phyloP scores from a whole-genome alignment of 2,888 invertebrate species.

The Nymphalis polychloros region DNA sequence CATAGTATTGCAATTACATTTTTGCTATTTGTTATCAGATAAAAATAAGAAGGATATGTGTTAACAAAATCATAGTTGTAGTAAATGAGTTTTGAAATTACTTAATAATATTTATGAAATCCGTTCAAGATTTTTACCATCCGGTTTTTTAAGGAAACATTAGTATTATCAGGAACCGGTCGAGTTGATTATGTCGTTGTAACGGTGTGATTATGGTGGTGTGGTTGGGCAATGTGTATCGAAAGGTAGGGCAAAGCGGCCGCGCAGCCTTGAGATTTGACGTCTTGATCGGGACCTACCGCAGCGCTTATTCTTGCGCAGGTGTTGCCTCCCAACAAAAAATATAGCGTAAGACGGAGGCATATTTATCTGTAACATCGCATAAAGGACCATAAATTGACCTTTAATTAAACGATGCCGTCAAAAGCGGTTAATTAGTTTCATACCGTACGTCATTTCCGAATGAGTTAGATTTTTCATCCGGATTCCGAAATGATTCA shows the following conservation, averaged over 20 bases:
- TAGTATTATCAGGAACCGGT: constrained; percentile 37
- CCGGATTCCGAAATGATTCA: neutral
- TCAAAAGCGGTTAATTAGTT: constrained; percentile 34
- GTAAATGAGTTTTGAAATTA: neutral
- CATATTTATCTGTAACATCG: constrained; percentile 63
- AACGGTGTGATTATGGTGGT: constrained; percentile 60
- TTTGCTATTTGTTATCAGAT: too few species aligned
- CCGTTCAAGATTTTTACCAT: constrained; percentile 19
- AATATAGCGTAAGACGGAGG: constrained; percentile 75
- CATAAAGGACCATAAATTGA: constrained; percentile 54
- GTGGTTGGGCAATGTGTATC: constrained; percentile 67
- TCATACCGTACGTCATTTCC: constrained; percentile 27
- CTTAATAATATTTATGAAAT: neutral
- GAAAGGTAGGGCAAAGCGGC: constrained; percentile 63
- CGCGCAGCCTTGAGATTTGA: constrained; percentile 78
- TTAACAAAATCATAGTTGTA: too few species aligned
- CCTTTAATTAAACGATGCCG: constrained; percentile 52
- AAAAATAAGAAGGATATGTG: too few species aligned
- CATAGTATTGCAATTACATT: too few species aligned
- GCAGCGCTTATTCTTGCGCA: constrained; percentile 74
- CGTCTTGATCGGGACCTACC: constrained; percentile 81
- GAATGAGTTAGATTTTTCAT: constrained; percentile 23
- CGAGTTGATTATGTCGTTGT: constrained; percentile 41
- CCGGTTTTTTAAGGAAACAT: constrained; percentile 31
- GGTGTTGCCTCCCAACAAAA: constrained; percentile 73